Conservation (phyloP, 2,888 invertebrate species). For the Parelbella ahira region DNA sequence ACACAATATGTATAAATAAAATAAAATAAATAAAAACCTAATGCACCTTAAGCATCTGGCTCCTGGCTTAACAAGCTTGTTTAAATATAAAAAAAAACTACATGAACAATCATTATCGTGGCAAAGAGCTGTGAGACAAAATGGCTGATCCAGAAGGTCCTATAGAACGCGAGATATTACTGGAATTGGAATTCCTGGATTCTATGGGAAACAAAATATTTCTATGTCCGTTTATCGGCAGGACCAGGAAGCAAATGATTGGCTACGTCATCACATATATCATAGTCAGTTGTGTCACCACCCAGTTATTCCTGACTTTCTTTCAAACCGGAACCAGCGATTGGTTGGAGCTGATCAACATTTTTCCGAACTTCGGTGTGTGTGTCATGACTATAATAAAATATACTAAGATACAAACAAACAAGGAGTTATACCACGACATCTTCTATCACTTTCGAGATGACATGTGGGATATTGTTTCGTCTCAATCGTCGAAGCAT, state of each 20-base stretch:
- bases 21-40: no score
- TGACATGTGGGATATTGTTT: constrained; percentile 48
- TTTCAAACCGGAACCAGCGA: constrained; percentile 43
- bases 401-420: constrained; percentile 45
- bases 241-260: constrained; percentile 36
- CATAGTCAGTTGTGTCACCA: constrained; percentile 42
- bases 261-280: constrained; percentile 40
- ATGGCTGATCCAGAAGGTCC: constrained; percentile 4
- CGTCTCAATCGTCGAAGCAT: constrained; percentile 38
- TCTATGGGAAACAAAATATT: constrained; percentile 47
- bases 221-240: constrained; percentile 50
- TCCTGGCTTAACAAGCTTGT: constrained; percentile 3
- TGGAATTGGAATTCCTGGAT: constrained; percentile 46
- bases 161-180: constrained; percentile 35
- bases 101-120: background rate
- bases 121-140: background rate
- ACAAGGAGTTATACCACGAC: constrained; percentile 43
- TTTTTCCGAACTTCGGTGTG: constrained; percentile 61
- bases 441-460: constrained; percentile 49
- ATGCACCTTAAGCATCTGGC: background rate
- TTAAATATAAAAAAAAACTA: no score
- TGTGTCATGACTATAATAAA: constrained; percentile 53
- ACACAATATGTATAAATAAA: no score
- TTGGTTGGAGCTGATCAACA: constrained; percentile 55
- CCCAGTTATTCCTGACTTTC: constrained; percentile 48